phyloP scores from a whole-genome alignment of 2,797 vertebrate species.

The Dermochelys coriacea region DNA sequence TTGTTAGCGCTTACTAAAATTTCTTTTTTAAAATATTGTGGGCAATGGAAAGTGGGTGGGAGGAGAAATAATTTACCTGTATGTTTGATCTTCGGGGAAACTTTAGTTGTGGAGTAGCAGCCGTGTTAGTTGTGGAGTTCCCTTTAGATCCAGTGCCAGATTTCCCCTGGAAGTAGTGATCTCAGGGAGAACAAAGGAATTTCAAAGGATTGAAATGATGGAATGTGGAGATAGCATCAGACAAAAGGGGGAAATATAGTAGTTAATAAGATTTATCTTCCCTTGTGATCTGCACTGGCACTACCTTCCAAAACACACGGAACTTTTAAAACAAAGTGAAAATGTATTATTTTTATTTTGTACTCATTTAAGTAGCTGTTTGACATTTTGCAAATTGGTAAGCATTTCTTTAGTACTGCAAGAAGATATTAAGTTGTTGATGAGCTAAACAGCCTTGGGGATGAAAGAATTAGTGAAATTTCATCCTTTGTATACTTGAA shows the following conservation, averaged over 20 bases:
- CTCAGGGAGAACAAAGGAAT: conserved; percentile 77
- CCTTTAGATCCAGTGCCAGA: conserved; percentile 85
- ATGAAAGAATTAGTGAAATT: conserved; percentile 30
- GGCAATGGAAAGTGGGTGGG: conserved; percentile 29
- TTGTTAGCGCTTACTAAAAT: conserved; percentile 4
- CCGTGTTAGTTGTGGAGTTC: conserved; percentile 73
- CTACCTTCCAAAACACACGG: conserved; percentile 51
- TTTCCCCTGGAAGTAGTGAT: conserved; percentile 74
- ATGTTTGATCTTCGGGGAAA: conserved; percentile 77
- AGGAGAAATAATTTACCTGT: conserved; percentile 68
- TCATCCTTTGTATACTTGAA: conserved; percentile 19
- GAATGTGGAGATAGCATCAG: conserved; percentile 74
- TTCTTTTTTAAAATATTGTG: conserved; percentile 60
- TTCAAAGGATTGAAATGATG: conserved; percentile 77
- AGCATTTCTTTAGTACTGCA: conserved; percentile 5
- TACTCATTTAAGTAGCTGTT: conserved; percentile 21
- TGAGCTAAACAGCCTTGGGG: not conserved
- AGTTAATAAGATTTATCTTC: conserved; percentile 79
- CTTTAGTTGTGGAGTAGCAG: conserved; percentile 70
- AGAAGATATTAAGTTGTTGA: conserved; percentile 17
- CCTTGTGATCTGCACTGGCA: conserved; percentile 62
- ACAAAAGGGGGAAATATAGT: conserved; percentile 74
- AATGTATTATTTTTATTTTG: conserved; percentile 29
- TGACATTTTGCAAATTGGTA: conserved; percentile 19
- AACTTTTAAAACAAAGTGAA: conserved; percentile 48